Base-by-base conservation (phyloP, 2,888 invertebrate genomes). In the Tanytarsus gracilentus region DNA sequence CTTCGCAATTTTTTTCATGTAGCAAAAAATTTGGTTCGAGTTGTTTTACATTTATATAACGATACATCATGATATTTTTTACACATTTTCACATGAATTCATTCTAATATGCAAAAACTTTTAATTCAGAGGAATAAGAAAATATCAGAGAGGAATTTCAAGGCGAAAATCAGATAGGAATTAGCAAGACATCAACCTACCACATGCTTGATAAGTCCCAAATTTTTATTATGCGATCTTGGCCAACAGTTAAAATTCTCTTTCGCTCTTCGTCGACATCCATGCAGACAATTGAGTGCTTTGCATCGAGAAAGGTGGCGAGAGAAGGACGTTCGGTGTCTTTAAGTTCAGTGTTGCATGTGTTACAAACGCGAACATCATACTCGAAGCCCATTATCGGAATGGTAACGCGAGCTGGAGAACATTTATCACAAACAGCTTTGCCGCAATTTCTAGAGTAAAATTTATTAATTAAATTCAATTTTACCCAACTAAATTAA, bases 311-410 rank as follows among this genome's bases (percentile, higher is more conserved):
- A 77, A 94, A 94, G 61, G 91, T 88, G 25, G 98, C 97, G 70
- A 97, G 76, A 1, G 97, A 91, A 60, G 88, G 88, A 69, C 91
- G 85, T 61, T 94, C 92, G 66, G 85, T 85, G 67, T 88, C 87
- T 67, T 89, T 84, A 40, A 95, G 78, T 64, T 82, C 82, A 65
- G 83, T 82, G 73, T 86, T 86, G 76, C 99, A 99, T 33, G 84
- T 85, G 71, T 93, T 88, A 76, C 99, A 99, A 60, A 98, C 89
- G 63, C 99, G 81, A 65, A 98, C 95, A 71, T 92, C 90, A 76
- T 94, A 95, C 77, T 99, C 99, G 76, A 95, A 98, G 51, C 99
- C 99, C 91, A 98, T 92, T 56, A 86, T 79, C 2, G 99, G 98
- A 71, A 97, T 88, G 62, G 89, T 86, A 66, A 94, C 82, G 64